Percentiles rank a stretch among this genome's conserved stretches.
Conservation (phyloP, 2,888 invertebrate genomes). For the Xanthia icteritia region DNA sequence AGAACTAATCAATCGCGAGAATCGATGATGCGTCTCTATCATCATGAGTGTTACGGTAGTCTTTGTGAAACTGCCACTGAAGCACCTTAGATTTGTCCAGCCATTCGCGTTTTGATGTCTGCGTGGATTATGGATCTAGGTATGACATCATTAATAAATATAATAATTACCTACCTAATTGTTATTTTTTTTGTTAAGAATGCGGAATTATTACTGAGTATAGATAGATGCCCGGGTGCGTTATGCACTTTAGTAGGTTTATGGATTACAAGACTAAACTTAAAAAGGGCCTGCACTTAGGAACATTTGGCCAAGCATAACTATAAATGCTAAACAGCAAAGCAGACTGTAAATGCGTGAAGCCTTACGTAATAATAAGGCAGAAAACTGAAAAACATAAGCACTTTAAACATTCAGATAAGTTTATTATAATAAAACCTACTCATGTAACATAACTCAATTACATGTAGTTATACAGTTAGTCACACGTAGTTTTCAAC, state of each 20-base stretch:
- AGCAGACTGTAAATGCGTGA: not conserved
- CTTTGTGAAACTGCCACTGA: constrained; percentile 6
- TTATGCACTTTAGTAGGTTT: not conserved
- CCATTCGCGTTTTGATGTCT: not conserved
- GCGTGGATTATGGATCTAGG: not conserved
- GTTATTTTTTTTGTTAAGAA: not conserved
- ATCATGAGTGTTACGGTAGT: constrained; percentile 23
- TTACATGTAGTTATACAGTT: constrained; percentile 44
- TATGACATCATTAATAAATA: not conserved
- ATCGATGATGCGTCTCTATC: constrained; percentile 32
- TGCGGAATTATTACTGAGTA: no score
- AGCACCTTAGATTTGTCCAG: not conserved
- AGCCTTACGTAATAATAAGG: not conserved
- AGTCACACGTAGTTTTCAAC: constrained; percentile 50
- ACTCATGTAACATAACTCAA: constrained; percentile 42
- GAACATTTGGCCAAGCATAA: not conserved
- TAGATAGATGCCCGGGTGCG: no score
- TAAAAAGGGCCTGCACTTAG: not conserved
- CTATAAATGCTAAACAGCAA: not conserved
- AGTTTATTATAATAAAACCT: constrained; percentile 11
- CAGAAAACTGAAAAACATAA: not conserved
- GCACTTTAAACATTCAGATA: constrained; percentile 7
- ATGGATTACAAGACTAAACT: not conserved
- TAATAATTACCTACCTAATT: constrained; percentile 5
- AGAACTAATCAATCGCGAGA: constrained; percentile 40